Percentiles rank a stretch among this genome's conserved stretches.
These are phyloP conservation scores for Novumbra hubbsi DNA, from an alignment of 2,797 vertebrate genomes.

Conservation along the genomic window DNA sequence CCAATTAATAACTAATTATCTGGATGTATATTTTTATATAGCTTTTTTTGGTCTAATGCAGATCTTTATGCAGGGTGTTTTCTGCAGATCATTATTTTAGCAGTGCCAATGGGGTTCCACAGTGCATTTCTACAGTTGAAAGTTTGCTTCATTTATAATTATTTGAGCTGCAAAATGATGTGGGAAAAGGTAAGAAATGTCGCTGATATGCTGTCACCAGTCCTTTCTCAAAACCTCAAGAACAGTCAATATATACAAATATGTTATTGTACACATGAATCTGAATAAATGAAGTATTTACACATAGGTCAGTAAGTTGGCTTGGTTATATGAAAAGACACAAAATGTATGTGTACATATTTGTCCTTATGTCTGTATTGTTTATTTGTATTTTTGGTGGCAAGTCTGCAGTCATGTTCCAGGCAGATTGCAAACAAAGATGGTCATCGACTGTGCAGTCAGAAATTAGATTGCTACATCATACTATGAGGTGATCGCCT, in stretches of 20 bases:
- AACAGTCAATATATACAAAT: constrained; percentile 53
- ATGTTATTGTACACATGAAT: constrained; percentile 50
- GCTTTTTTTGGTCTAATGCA: constrained; percentile 9
- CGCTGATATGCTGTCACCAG: constrained; percentile 58
- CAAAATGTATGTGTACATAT: constrained; percentile 49
- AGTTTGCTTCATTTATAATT: constrained; percentile 25
- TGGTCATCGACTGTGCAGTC: neutral
- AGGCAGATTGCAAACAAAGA: neutral
- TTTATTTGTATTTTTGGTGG: constrained; percentile 13
- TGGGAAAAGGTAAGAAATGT: constrained; percentile 25
- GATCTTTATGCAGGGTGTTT: constrained; percentile 29
- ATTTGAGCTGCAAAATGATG: constrained; percentile 57
- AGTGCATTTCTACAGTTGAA: constrained; percentile 40
- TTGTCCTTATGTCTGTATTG: constrained; percentile 25
- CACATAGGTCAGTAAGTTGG: constrained; percentile 43
- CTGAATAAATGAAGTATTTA: constrained; percentile 49
- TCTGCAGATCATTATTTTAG: constrained; percentile 54
- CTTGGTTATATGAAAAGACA: constrained; percentile 32
- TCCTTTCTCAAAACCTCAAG: constrained; percentile 50
- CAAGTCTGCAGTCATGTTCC: neutral
- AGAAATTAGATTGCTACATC: neutral
- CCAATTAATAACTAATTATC: constrained; percentile 63
- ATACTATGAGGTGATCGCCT: neutral
- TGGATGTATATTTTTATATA: constrained; percentile 74
- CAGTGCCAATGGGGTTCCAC: constrained; percentile 50